Evolutionary conservation across 2,797 vertebrate genomes (phyloP), one percentile per base, ranked within the genome.

Genomic region (Ptychobarbus kaznakovi): DNA sequence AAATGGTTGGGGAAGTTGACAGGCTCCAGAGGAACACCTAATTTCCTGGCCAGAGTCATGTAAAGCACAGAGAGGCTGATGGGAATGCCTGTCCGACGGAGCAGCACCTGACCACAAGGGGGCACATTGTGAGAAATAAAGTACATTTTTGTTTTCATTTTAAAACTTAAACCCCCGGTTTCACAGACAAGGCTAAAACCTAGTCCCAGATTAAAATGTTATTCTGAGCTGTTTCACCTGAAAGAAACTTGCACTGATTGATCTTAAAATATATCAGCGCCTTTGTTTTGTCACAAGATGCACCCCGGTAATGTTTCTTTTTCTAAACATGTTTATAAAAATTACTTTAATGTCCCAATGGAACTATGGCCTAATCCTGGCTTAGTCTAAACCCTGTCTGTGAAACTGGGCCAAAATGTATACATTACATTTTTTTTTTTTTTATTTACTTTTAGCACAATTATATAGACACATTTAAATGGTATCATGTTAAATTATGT

Each of bases 1-100:
- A 99, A 99, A 91, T 99, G 98, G 91, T 97, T 98, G 2, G 98
- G 98, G 89, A 99, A 99, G 94, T 98, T 99, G 89, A 99, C 97
- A 0, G 98, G 98, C 83, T 99, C 97, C 87, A 99, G 92, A 1
- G 91, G 95, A 87, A 99, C 96, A 2, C 98, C 97, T 89, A 99
- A 80, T 86, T 95, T 97, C 88, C 90, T 92, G 85, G 97, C 96
- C 90, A 99, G 93, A 0, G 96, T 98, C 96, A 98, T 94, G 92
- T 99, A 99, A 70, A 99, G 95, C 76, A 99, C 95, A 8, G 97
- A 99, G 92, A 99, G 97, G 90, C 97, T 99, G 92, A 99, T 99
- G 65, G 98, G 98, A 91, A 99, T 99, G 38, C 98, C 98, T 1
- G 97, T 99, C 89, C 87, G 95, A 51, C 96, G 96, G 87, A 96